Percentiles rank a stretch among this genome's conserved stretches.
phyloP scores from a whole-genome alignment of 1,140 invertebrate species.

The Mercenaria mercenaria region DNA sequence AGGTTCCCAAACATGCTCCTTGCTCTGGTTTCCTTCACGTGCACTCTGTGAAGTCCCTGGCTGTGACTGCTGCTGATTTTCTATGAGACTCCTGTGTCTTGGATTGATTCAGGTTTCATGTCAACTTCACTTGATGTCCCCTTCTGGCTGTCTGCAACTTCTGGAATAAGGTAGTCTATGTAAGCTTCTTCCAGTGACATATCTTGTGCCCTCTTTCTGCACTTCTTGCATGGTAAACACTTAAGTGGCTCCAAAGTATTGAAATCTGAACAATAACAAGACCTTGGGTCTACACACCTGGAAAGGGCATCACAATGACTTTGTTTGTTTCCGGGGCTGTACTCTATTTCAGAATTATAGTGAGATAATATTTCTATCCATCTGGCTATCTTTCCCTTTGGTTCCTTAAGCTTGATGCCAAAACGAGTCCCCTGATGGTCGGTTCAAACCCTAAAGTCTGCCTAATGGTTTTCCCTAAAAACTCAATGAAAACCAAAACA shows the following conservation, averaged over 20 bases:
- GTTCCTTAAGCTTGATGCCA: conserved; percentile 52
- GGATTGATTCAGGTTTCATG: not conserved
- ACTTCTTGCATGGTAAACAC: not conserved
- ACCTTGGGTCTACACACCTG: conserved; percentile 29
- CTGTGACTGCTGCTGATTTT: not conserved
- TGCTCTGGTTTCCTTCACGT: not conserved
- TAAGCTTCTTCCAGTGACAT: not conserved
- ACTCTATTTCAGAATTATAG: conserved; percentile 70
- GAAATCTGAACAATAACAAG: conserved; percentile 24
- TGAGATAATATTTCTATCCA: conserved; percentile 68
- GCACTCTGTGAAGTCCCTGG: not conserved
- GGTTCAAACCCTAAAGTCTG: conserved; percentile 62
- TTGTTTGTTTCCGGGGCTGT: conserved; percentile 64
- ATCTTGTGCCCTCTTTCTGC: not conserved
- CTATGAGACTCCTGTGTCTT: not conserved
- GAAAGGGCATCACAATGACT: conserved; percentile 65
- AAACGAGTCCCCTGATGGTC: conserved; percentile 70
- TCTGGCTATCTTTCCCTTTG: conserved; percentile 67
- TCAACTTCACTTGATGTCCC: not conserved
- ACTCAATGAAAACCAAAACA: conserved; percentile 31
- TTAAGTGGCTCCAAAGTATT: not conserved
- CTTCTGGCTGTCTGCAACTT: not conserved
- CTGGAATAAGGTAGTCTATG: not conserved
- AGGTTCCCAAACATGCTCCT: too few species aligned
- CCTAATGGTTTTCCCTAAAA: conserved; percentile 68